Evolutionary conservation across 1,140 invertebrate genomes (phyloP), one percentile per base, ranked within the genome.

Genomic region (Platorchestia sp.): DNA sequence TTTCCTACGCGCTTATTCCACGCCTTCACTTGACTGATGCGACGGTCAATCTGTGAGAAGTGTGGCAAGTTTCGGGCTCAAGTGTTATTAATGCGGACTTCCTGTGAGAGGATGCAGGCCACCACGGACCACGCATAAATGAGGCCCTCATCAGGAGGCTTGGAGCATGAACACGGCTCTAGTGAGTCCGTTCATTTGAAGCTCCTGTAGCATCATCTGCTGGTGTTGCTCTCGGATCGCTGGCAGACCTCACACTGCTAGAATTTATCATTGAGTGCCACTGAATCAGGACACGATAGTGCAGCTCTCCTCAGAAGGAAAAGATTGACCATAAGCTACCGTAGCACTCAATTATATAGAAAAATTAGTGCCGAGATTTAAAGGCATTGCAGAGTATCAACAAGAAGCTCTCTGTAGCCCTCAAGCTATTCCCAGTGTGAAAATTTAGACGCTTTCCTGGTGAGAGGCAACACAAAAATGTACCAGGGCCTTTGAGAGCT

Each of bases 31-130:
- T 75, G 59, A 36, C 59, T 75, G 14, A 22, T 14, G 27, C 27
- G 59, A 75, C 59, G 59, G 59, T 75, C 59, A 75, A 75, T 75
- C 59, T 75, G 43, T 89, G 87, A 89, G 87, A 89, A 89, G 87
- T 41, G n/a, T 42, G 36, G 6, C 47, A 86, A 89, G 87, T 89
- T 14, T 44, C 41, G n/a, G n/a, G 14, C 87, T 89, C 87, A 89
- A 89, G 41, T 89, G 87, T 44, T 89, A 44, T 44, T 89, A 89
- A 89, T 89, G 87, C 41, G 41, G 41, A 89, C 87, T 89, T 89
- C 87, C 87, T 89, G 87, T 89, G 87, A 89, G 87, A 44, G 87
- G 87, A 0, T 42, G 27, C 41, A 44, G 43, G 43, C 7, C 87
- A 10, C 87, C 41, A 86, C 59, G n/a, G 42, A 89, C 43, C 10